Percentiles rank a stretch among this genome's conserved stretches.
Evolutionary conservation across 2,113 vertebrate genomes (phyloP).

Genomic region (Elephantulus edwardii): DNA sequence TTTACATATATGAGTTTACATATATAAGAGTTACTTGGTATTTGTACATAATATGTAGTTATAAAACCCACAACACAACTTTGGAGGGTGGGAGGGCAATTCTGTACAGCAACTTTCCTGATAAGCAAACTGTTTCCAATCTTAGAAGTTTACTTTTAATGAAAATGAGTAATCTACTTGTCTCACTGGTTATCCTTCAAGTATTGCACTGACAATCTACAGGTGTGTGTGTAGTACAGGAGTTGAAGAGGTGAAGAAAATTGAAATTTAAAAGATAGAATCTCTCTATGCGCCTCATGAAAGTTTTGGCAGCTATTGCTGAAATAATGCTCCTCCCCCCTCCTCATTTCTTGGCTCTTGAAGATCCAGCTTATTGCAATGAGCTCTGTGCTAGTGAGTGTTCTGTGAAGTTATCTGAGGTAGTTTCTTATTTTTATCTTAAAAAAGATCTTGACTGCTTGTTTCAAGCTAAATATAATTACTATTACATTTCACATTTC

Average conservation of each 20-base stretch:
- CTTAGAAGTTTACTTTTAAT: constrained; percentile 30
- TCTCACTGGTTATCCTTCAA: constrained; percentile 30
- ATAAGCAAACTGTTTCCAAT: not conserved
- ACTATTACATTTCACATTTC: constrained; percentile 14
- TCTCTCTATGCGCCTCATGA: constrained; percentile 6
- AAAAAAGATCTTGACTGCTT: not conserved
- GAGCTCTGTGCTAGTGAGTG: not conserved
- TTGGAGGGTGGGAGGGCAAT: not conserved
- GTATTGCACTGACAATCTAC: not conserved
- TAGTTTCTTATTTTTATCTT: constrained; percentile 36
- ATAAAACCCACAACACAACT: not conserved
- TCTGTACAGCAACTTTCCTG: not conserved
- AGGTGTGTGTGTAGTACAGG: constrained; percentile 38
- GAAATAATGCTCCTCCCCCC: not conserved
- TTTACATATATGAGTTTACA: too few species aligned
- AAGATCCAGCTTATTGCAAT: not conserved
- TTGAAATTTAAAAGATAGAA: constrained; percentile 31
- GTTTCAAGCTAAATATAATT: constrained; percentile 17
- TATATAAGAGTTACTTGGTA: too few species aligned
- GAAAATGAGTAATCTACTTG: constrained; percentile 13
- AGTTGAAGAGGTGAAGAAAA: constrained; percentile 42
- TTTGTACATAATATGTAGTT: too few species aligned
- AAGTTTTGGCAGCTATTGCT: constrained; percentile 37
- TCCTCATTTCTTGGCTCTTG: not conserved
- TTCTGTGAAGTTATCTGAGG: constrained; percentile 18